These are phyloP conservation scores for Pristionchus entomophagus DNA, from an alignment of 2,888 invertebrate species.

Conservation along the genomic window DNA sequence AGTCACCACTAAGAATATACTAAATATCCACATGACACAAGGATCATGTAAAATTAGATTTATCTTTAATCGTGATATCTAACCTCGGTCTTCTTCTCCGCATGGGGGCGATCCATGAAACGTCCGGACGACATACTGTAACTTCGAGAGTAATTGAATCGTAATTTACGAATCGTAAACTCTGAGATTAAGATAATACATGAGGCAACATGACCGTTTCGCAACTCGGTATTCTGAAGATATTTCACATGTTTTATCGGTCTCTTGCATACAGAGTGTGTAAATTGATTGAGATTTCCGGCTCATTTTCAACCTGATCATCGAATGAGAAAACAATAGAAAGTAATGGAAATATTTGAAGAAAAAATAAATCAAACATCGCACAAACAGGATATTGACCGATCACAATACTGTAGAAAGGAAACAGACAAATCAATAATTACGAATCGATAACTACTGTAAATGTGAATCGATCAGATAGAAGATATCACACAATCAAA, in stretches of 20 bases:
- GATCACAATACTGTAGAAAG: slow-evolving; percentile 30
- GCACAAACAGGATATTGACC: slow-evolving; percentile 22
- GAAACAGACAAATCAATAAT: slow-evolving; percentile 24
- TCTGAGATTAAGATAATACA: no score
- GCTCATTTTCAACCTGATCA: slow-evolving; percentile 38
- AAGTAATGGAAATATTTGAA: slow-evolving; percentile 26
- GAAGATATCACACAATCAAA: background rate
- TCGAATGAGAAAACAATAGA: slow-evolving; percentile 27
- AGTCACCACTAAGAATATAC: no score
- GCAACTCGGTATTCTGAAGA: background rate
- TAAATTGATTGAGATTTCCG: slow-evolving; percentile 38
- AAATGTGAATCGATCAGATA: background rate
- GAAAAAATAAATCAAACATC: background rate
- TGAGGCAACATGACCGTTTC: background rate
- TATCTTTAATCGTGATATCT: no score
- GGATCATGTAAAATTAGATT: no score
- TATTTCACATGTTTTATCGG: slow-evolving; percentile 15
- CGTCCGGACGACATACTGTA: slow-evolving; percentile 31
- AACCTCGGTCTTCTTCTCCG: slow-evolving; percentile 44
- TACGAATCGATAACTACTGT: background rate
- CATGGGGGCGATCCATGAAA: slow-evolving; percentile 10
- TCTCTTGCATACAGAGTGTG: slow-evolving; percentile 32
- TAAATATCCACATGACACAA: background rate
- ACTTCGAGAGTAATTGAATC: no score
- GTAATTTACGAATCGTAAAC: no score